phyloP scores from a whole-genome alignment of 2,797 vertebrate species.

The Lepilemur ruficaudatus region DNA sequence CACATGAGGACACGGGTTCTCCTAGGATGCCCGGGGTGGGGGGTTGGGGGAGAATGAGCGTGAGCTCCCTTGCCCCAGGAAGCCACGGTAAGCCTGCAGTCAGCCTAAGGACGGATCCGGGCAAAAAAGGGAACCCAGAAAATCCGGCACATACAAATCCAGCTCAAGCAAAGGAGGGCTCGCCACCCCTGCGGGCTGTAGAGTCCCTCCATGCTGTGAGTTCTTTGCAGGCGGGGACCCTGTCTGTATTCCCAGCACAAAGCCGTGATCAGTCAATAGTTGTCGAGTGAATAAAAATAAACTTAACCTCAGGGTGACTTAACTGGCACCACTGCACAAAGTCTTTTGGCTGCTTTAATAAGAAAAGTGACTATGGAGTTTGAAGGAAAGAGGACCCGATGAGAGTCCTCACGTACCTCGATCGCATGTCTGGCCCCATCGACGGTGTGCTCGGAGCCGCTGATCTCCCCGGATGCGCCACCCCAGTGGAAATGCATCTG shows the following conservation, averaged over 20 bases:
- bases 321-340: not conserved
- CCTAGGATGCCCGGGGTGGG: not conserved
- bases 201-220: not conserved
- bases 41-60: not conserved
- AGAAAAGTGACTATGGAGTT: not conserved
- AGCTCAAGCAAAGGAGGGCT: not conserved
- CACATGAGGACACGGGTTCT: accelerated
- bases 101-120: not conserved
- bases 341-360: not conserved
- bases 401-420: conserved; percentile 85
- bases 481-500: conserved; percentile 98
- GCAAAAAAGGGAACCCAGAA: not conserved
- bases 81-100: not conserved
- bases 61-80: not conserved
- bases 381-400: not conserved
- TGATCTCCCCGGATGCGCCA: conserved; percentile 88
- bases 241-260: not conserved
- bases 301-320: not conserved
- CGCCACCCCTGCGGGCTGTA: accelerated
- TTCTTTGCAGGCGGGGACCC: accelerated
- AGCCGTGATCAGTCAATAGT: too few relatives aligned
- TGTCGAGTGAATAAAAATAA: not conserved
- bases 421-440: conserved; percentile 91
- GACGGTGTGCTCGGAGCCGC: conserved; percentile 94
- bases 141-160: not conserved